These are phyloP conservation scores for Apaloderma vittatum DNA, from an alignment of 2,113 vertebrate genomes.

Conservation along the genomic window DNA sequence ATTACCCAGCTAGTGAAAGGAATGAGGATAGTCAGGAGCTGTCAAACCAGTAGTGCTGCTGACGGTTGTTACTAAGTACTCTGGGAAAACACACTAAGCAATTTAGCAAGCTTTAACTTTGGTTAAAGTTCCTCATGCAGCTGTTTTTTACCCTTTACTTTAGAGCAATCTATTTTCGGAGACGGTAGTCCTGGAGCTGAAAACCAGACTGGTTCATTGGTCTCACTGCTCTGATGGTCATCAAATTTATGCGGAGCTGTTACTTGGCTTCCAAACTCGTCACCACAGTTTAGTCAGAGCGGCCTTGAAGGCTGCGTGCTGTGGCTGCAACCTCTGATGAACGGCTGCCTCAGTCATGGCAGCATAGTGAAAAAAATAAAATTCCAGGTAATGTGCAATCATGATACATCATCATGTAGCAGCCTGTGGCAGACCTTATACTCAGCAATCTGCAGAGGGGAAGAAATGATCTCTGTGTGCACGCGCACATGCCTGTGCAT, in stretches of 20 bases:
- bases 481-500: not conserved
- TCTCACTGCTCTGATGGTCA: not conserved
- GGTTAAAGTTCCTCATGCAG: not conserved
- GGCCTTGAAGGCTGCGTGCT: not conserved
- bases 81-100: not conserved
- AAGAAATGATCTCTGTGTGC: not conserved
- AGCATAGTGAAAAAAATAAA: accelerated
- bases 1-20: not conserved
- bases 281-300: not conserved
- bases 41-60: not conserved
- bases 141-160: not conserved
- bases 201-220: not conserved
- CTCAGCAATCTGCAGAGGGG: not conserved
- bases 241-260: not conserved
- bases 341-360: not conserved
- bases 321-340: not conserved
- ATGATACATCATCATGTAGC: not conserved
- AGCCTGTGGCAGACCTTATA: not conserved
- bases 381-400: not conserved
- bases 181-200: not conserved
- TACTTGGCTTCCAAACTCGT: not conserved
- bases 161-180: not conserved
- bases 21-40: not conserved
- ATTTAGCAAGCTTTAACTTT: not conserved
- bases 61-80: not conserved